Percentiles rank a stretch among this genome's conserved stretches.
Conservation (phyloP, 2,113 vertebrate species). For the Furnarius figulus region DNA sequence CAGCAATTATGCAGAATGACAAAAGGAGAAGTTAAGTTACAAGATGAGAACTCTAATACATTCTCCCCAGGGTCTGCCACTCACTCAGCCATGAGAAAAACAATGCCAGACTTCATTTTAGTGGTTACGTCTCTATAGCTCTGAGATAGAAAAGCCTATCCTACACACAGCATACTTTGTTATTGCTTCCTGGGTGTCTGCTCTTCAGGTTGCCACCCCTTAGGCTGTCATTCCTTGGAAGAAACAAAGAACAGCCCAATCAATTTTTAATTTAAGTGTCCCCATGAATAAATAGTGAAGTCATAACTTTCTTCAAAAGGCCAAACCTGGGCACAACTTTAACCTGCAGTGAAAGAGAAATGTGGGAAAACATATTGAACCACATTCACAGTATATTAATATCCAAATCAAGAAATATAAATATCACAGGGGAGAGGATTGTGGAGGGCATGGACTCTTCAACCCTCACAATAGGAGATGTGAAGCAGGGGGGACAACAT, state of each 20-base stretch:
- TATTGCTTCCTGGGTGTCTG: constrained; percentile 13
- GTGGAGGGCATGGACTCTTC: neutral
- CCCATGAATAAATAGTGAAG: neutral
- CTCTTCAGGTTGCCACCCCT: constrained; percentile 40
- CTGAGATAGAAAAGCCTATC: constrained; percentile 30
- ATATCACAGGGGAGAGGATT: neutral
- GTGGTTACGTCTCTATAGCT: constrained; percentile 19
- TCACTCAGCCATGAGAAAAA: constrained; percentile 68
- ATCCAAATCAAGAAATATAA: constrained; percentile 4
- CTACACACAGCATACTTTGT: constrained; percentile 13
- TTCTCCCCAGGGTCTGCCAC: constrained; percentile 76
- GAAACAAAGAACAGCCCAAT: constrained; percentile 6
- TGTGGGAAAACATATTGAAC: neutral
- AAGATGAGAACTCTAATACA: constrained; percentile 66
- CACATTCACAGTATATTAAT: constrained; percentile 36
- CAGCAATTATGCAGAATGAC: constrained; percentile 79
- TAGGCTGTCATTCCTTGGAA: constrained; percentile 25
- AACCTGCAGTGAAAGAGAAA: neutral
- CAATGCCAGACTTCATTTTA: constrained; percentile 47
- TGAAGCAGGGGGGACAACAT: neutral
- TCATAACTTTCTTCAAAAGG: constrained; percentile 22
- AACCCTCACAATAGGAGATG: neutral
- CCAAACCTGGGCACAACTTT: neutral
- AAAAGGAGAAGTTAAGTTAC: constrained; percentile 75
- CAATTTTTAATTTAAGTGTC: constrained; percentile 51